phyloP scores from a whole-genome alignment of 2,113 vertebrate species.

The Clarias magur region DNA sequence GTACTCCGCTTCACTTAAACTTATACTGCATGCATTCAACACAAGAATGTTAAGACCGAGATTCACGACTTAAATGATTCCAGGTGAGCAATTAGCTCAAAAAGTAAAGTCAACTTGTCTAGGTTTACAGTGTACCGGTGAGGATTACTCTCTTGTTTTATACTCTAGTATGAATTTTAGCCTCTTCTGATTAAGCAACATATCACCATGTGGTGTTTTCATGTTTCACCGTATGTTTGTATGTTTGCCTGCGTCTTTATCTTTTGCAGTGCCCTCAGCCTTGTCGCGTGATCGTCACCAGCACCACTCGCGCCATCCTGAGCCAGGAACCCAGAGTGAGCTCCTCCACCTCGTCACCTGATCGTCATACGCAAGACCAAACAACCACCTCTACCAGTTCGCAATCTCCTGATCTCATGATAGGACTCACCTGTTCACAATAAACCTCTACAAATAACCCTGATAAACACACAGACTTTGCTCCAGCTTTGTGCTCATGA shows the following conservation, averaged over 20 bases:
- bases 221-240: neutral
- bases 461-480: neutral
- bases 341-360: neutral
- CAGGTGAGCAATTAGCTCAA: too few relatives aligned
- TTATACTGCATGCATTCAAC: too few relatives aligned
- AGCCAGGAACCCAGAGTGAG: neutral
- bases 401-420: neutral
- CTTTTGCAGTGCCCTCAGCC: neutral
- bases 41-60: too few relatives aligned
- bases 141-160: neutral
- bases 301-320: neutral
- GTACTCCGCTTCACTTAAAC: too few relatives aligned
- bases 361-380: neutral
- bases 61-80: too few relatives aligned
- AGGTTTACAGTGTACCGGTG: too few relatives aligned
- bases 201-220: neutral
- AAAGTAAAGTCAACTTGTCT: too few relatives aligned
- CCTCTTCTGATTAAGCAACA: slow-evolving; percentile 19
- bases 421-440: neutral
- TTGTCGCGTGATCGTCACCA: neutral
- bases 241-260: neutral
- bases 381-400: neutral
- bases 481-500: neutral
- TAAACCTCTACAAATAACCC: neutral
- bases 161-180: neutral